Evolutionary conservation across 2,113 vertebrate species (phyloP).

Genomic region (Dendropsophus ebraccatus): DNA sequence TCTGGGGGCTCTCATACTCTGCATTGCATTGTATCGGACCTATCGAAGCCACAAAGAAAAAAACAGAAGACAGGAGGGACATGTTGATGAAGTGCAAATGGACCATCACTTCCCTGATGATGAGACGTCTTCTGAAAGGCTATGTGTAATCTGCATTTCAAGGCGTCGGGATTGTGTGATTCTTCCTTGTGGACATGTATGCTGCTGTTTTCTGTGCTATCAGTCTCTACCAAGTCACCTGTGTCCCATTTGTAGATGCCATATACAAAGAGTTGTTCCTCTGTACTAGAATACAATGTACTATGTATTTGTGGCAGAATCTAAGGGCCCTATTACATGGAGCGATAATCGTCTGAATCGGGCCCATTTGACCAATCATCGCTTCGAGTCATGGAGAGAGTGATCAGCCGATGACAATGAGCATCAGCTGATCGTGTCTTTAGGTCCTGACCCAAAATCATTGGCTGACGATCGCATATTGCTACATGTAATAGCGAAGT

Average conservation of each 20-base stretch:
- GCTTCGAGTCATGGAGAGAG: no score
- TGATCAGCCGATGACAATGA: no score
- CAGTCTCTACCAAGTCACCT: constrained; percentile 73
- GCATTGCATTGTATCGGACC: constrained; percentile 72
- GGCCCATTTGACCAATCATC: no score
- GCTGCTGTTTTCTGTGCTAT: constrained; percentile 85
- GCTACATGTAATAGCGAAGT: no score
- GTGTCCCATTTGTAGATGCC: constrained; percentile 84
- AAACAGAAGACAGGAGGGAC: constrained; percentile 67
- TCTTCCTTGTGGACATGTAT: constrained; percentile 85
- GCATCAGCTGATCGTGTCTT: no score
- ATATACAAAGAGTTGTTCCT: constrained; percentile 80
- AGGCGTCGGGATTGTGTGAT: constrained; percentile 78
- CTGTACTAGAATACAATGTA: constrained; percentile 69
- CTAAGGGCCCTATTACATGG: no score
- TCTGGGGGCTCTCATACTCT: constrained; percentile 66
- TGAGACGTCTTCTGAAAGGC: constrained; percentile 27
- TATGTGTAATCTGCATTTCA: constrained; percentile 79
- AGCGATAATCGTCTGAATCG: no score
- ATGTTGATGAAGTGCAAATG: constrained; percentile 63
- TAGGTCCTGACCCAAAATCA: no score
- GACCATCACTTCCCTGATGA: constrained; percentile 51
- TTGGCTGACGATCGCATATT: no score
- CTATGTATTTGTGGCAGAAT: no score
- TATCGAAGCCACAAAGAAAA: constrained; percentile 64